Base-by-base conservation (phyloP, 92 coral and sea anemone species). In the Porites rus region DNA sequence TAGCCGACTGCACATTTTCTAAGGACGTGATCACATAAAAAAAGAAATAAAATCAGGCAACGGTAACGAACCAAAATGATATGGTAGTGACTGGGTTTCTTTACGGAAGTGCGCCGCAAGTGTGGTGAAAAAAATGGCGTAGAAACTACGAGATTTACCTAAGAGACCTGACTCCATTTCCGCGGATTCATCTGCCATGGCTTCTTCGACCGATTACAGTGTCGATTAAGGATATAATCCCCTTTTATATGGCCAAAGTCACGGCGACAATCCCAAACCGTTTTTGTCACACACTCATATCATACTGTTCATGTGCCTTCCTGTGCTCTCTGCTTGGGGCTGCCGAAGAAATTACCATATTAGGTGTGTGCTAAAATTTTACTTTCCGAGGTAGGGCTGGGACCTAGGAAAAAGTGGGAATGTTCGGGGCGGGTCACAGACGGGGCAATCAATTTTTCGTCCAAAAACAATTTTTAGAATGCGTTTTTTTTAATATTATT, bases 181-280 rank as follows among this genome's bases (percentile, higher is more conserved):
- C 25, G 90, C 88, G 52, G 92, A 81, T 62, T 92, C 96, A 72
- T 94, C 98, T 78, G 91, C 93, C 98, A 94, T 94, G 73, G 63
- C 53, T 74, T 74, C 65, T 25, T 43, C 25, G 16, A 22, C 59
- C 13, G 56, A 14, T 51, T 60, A 28, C 28, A 9, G 22, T 61
- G 74, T 43, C 64, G 51, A 73, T 19, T 22, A 51, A 65, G 21
- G 68, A 58, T 52, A 58, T 18, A 56, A 9, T 69, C 38, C 58
- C 64, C 38, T 53, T 31, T 18, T 13, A 58, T 62, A 0, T 10
- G 51, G 51, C 59, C 21, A 74, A 83, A 62, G 72, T 16, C 63
- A 51, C 61, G n/a, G 25, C 87, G 64, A 56, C 22, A 74, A 62
- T 62, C 18, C 63, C 8, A 81, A 28, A 20, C 20, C 20, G 11